Conservation (phyloP, 2,797 vertebrate species). For the Ficedula albicollis region DNA sequence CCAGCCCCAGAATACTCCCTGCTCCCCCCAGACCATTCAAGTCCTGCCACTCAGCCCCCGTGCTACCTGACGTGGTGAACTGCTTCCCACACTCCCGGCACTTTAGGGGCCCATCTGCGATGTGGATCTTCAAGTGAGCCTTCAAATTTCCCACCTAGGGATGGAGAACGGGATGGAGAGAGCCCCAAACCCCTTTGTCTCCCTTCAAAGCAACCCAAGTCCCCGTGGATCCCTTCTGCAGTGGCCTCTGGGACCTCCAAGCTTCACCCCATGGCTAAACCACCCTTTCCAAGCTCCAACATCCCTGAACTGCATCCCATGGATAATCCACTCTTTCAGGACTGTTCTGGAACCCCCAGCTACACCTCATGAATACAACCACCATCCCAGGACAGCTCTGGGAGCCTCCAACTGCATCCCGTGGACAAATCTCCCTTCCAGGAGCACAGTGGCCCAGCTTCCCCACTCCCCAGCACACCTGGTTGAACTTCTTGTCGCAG, state of each 20-base stretch:
- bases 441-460: fast-evolving
- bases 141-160: conserved; percentile 91
- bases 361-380: conserved; percentile 62
- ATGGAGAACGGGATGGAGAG: not conserved
- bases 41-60: fast-evolving
- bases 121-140: conserved; percentile 96
- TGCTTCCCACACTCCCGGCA: conserved; percentile 97
- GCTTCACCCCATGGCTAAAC: not conserved
- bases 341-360: not conserved
- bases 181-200: fast-evolving
- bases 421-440: not conserved
- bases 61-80: conserved; percentile 95
- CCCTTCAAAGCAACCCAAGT: fast-evolving
- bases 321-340: not conserved
- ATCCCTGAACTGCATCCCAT: too few species aligned
- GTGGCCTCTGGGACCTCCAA: not conserved
- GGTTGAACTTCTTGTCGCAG: conserved; percentile 97
- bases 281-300: not conserved
- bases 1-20: fast-evolving
- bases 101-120: conserved; percentile 92
- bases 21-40: fast-evolving
- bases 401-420: not conserved
- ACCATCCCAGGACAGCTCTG: too few species aligned
- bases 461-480: conserved; percentile 74
- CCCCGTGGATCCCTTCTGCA: fast-evolving